A percentile compares a stretch with the other conserved stretches of the same genome.
phyloP scores from a whole-genome alignment of 2,797 vertebrate genomes.

The Scarus forsteni region DNA sequence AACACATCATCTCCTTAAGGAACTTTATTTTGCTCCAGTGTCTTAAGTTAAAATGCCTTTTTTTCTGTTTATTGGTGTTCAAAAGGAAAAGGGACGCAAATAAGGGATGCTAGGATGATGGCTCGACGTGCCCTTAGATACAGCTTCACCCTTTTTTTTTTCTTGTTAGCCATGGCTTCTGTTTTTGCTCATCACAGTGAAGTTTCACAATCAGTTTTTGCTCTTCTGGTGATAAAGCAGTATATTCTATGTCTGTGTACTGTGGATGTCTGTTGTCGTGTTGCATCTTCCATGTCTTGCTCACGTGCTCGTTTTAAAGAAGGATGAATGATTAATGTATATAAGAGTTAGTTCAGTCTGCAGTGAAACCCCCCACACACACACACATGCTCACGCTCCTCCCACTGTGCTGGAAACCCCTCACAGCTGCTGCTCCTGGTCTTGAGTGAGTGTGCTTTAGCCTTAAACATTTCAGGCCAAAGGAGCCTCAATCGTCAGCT shows the following conservation, averaged over 20 bases:
- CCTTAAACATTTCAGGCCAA: slow-evolving; percentile 53
- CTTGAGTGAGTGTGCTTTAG: slow-evolving; percentile 45
- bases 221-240: slow-evolving; percentile 47
- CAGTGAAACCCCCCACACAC: slow-evolving; percentile 46
- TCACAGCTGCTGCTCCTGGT: slow-evolving; percentile 58
- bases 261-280: slow-evolving; percentile 65
- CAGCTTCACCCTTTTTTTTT: slow-evolving; percentile 50
- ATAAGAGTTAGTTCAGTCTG: slow-evolving; percentile 56
- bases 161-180: slow-evolving; percentile 26
- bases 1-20: slow-evolving; percentile 64
- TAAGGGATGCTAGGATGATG: slow-evolving; percentile 39
- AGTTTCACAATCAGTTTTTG: slow-evolving; percentile 38
- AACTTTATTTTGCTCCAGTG: slow-evolving; percentile 51
- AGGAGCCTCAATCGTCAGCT: slow-evolving; percentile 8
- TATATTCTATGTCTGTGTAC: slow-evolving; percentile 51
- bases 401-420: slow-evolving; percentile 41
- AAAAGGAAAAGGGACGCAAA: slow-evolving; percentile 33
- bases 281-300: slow-evolving; percentile 49
- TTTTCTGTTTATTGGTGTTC: slow-evolving; percentile 53
- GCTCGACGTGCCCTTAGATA: slow-evolving; percentile 60
- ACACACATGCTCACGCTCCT: slow-evolving; percentile 18
- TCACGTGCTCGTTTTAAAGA: slow-evolving; percentile 52
- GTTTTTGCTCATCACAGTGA: slow-evolving; percentile 7
- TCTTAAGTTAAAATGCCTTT: slow-evolving; percentile 74
- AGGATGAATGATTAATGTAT: slow-evolving; percentile 63